Base-by-base conservation (phyloP, 2,113 vertebrate species). In the Physeter macrocephalus region DNA sequence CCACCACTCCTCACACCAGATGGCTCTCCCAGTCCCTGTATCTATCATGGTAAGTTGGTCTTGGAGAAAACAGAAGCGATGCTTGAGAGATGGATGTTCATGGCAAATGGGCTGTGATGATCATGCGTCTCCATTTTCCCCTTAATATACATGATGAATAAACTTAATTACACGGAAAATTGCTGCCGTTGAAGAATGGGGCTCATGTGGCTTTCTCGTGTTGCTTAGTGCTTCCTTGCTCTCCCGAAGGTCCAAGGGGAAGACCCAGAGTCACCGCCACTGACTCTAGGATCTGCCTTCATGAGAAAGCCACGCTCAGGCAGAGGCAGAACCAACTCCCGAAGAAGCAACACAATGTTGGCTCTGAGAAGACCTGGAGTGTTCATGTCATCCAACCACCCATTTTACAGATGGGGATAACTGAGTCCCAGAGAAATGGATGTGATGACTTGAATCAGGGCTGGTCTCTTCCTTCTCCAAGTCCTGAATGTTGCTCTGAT, bases 141-240 rank as follows among this genome's bases (percentile, higher is more conserved):
- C 93, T 97, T 97, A 96, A 98, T 98, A 96, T 23, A 96, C 90
- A 80, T 97, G 96, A 98, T 98, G 98, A 98, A 98, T 98, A 98
- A 98, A 97, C 98, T 98, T 98, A 98, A 99, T 98, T 98, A 91
- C 98, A 98, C 25, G 64, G 98, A 98, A 98, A 98, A 98, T 98
- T 96, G 89, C 84, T 0, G 97, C 96, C 78, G 87, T 64, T 98
- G 98, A 98, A 95, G 98, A 98, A 98, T 96, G 98, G 93, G 57
- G 84, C 0, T 0, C 20, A 1, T 7, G 25, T 12, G 10, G 62
- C 96, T 95, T 95, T 84, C 90, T 87, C 54, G 17, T 82, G 49
- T 84, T 39, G 75, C 83, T 90, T 8, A 0, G 72, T 0, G 4
- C 82, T 59, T 43, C 27, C 0, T 82, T 18, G 0, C 20, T 29